phyloP scores from a whole-genome alignment of 2,888 invertebrate genomes.

The Carterocephalus palaemon region DNA sequence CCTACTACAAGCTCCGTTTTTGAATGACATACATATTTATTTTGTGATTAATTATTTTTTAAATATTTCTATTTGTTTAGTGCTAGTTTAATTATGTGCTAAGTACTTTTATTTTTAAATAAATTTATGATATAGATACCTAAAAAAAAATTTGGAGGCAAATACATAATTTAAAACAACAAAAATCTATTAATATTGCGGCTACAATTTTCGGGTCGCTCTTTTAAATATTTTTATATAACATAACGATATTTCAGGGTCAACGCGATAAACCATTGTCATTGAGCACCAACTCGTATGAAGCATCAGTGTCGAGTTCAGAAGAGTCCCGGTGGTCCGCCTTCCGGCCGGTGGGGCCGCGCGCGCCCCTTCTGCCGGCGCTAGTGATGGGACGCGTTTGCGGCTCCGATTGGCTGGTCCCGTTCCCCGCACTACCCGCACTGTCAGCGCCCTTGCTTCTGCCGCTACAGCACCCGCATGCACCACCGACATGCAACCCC shows the following conservation, averaged over 20 bases:
- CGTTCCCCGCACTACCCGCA: constrained; percentile 63
- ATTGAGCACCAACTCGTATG: constrained; percentile 39
- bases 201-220: no score
- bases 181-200: no score
- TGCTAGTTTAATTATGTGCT: no score
- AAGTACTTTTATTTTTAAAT: no score
- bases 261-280: constrained; percentile 54
- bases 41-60: no score
- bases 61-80: no score
- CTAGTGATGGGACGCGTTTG: constrained; percentile 74
- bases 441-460: constrained; percentile 60
- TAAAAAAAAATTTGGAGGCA: no score
- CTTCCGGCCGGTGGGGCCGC: constrained; percentile 69
- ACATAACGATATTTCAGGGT: constrained; percentile 42
- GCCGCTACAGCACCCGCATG: constrained; percentile 64
- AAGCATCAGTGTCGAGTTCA: constrained; percentile 60
- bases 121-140: no score
- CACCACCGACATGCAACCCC: constrained; percentile 54
- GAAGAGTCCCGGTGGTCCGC: constrained; percentile 69
- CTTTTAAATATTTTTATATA: no score
- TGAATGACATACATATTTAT: no score
- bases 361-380: constrained; percentile 67
- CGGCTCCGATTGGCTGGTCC: constrained; percentile 74
- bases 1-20: no score
- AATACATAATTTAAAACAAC: no score